Percentiles rank a stretch among this genome's conserved stretches.
Conservation (phyloP, 2,888 invertebrate species). For the Rhyacophila evoluta region DNA sequence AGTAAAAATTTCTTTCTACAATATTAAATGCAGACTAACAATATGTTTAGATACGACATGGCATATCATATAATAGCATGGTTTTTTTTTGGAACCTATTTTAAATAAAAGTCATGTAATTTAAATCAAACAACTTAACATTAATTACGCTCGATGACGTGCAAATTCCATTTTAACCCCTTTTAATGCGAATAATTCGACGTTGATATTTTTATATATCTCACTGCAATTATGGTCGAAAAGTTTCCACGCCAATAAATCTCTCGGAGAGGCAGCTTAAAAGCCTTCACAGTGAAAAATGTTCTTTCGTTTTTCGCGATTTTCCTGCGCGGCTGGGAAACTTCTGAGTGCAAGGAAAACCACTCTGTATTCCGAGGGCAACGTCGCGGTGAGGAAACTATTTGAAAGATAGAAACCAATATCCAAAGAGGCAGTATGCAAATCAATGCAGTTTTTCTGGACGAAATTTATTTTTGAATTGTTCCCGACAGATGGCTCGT, state of each 20-base stretch:
- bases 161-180: background rate
- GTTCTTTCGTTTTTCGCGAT: background rate
- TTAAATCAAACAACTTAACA: background rate
- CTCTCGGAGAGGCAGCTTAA: conserved; percentile 39
- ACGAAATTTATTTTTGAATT: background rate
- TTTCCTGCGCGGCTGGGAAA: background rate
- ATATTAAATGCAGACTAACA: too few relatives aligned
- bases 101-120: too few relatives aligned
- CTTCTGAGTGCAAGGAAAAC: background rate
- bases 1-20: too few relatives aligned
- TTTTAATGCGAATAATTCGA: background rate
- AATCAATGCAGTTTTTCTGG: background rate
- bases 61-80: too few relatives aligned
- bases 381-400: background rate
- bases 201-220: background rate
- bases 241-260: conserved; percentile 45
- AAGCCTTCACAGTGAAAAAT: conserved; percentile 33
- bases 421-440: background rate
- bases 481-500: background rate
- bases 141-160: background rate
- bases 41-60: too few relatives aligned
- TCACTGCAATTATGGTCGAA: conserved; percentile 2
- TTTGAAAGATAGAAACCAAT: conserved; percentile 4
- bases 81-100: too few relatives aligned
- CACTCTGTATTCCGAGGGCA: background rate